Percentiles rank a stretch among this genome's conserved stretches.
phyloP scores from a whole-genome alignment of 2,888 invertebrate genomes.

The Cyclophora punctaria region DNA sequence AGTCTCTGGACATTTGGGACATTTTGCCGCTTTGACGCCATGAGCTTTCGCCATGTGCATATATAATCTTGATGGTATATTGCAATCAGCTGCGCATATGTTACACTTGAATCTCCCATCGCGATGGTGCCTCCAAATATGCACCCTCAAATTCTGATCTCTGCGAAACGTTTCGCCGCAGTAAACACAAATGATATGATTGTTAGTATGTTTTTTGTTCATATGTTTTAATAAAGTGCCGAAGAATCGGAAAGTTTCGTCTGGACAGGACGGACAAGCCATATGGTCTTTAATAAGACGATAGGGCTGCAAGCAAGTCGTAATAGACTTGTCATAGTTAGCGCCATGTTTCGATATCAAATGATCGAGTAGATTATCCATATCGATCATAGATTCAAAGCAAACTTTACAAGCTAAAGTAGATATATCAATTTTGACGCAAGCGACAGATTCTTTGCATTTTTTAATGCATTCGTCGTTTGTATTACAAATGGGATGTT shows the following conservation, averaged over 20 bases:
- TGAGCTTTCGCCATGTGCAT: constrained; percentile 67
- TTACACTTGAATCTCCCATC: constrained; percentile 59
- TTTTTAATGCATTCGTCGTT: constrained; percentile 61
- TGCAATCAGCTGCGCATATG: constrained; percentile 57
- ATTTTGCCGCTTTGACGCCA: constrained; percentile 62
- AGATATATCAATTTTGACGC: constrained; percentile 63
- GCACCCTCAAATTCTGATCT: constrained; percentile 62
- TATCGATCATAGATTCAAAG: constrained; percentile 48
- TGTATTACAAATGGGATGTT: constrained; percentile 56
- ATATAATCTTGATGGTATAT: constrained; percentile 61
- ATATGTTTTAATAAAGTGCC: constrained; percentile 63
- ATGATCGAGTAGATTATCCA: constrained; percentile 54
- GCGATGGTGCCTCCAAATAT: constrained; percentile 62
- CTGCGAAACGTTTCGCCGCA: constrained; percentile 62
- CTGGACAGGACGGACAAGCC: constrained; percentile 56
- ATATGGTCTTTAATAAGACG: constrained; percentile 57
- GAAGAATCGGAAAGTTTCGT: constrained; percentile 57
- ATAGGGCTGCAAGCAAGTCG: constrained; percentile 60
- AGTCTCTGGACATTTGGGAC: constrained; percentile 54
- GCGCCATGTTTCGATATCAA: constrained; percentile 55
- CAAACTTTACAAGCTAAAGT: constrained; percentile 59
- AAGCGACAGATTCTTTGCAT: constrained; percentile 60
- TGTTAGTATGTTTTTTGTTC: constrained; percentile 61
- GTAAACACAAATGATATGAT: constrained; percentile 64
- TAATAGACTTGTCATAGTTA: constrained; percentile 58